Conservation (phyloP, 1,140 invertebrate genomes). For the Ceratosolen fusciceps region DNA sequence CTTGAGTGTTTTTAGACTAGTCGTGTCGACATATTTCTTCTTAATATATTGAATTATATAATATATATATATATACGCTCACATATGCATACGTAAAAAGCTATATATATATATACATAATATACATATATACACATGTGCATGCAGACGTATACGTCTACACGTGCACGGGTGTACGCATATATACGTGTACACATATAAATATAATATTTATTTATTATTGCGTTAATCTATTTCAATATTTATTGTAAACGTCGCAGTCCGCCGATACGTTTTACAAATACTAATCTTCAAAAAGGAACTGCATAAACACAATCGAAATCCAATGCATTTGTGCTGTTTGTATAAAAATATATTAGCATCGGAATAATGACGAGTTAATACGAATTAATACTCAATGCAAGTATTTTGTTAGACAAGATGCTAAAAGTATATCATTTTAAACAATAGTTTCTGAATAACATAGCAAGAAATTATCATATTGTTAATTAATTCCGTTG, state of each 20-base stretch:
- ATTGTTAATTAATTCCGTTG: too few relatives aligned
- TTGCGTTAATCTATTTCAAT: constrained; percentile 72
- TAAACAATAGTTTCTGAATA: too few relatives aligned
- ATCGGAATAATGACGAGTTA: not conserved
- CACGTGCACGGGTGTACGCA: constrained; percentile 1
- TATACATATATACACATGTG: constrained; percentile 62
- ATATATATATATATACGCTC: constrained; percentile 53
- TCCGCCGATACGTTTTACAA: constrained; percentile 47
- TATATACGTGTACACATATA: constrained; percentile 57
- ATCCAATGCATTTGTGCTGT: constrained; percentile 43
- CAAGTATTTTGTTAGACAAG: too few relatives aligned
- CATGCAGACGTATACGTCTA: too few relatives aligned
- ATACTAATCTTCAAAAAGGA: constrained; percentile 38
- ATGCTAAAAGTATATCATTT: too few relatives aligned
- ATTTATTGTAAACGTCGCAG: constrained; percentile 67
- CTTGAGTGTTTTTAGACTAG: constrained; percentile 69
- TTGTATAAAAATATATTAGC: constrained; percentile 16
- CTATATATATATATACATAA: constrained; percentile 44
- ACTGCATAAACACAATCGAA: constrained; percentile 33
- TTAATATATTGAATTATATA: constrained; percentile 63
- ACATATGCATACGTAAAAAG: constrained; percentile 51
- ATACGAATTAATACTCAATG: too few relatives aligned
- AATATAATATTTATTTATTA: constrained; percentile 69
- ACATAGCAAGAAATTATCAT: too few relatives aligned
- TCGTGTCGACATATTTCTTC: constrained; percentile 69